Conservation (phyloP, 2,797 vertebrate genomes). For the Agapornis canus region DNA sequence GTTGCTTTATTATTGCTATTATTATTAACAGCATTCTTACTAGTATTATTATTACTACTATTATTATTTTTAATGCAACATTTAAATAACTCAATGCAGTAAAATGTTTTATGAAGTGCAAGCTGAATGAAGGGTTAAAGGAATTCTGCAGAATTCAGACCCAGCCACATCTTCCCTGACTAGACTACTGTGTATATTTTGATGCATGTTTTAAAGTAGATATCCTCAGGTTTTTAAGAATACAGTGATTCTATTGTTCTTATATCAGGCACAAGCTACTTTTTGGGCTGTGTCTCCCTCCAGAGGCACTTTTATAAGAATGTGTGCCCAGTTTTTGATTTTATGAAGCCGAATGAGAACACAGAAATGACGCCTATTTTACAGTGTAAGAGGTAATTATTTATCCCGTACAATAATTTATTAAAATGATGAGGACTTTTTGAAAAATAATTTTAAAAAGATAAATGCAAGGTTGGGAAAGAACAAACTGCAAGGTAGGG, state of each 20-base stretch:
- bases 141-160: background rate
- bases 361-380: background rate
- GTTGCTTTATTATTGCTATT: background rate
- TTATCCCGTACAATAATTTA: background rate
- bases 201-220: background rate
- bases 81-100: background rate
- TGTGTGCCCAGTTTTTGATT: constrained; percentile 3
- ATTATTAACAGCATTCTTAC: background rate
- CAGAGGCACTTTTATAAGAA: constrained; percentile 71
- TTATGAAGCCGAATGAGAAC: background rate
- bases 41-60: background rate
- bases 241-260: background rate
- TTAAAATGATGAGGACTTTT: background rate
- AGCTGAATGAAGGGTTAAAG: background rate
- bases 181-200: background rate
- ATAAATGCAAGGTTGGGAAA: background rate
- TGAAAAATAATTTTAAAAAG: background rate
- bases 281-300: constrained; percentile 80
- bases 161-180: background rate
- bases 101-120: background rate
- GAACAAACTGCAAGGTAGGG: background rate
- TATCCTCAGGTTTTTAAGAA: background rate
- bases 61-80: background rate
- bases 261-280: constrained; percentile 39
- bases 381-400: background rate